A percentile compares a stretch with the other conserved stretches of the same genome.
phyloP scores from a whole-genome alignment of 2,888 invertebrate genomes.

The Pharmacophagus antenor region DNA sequence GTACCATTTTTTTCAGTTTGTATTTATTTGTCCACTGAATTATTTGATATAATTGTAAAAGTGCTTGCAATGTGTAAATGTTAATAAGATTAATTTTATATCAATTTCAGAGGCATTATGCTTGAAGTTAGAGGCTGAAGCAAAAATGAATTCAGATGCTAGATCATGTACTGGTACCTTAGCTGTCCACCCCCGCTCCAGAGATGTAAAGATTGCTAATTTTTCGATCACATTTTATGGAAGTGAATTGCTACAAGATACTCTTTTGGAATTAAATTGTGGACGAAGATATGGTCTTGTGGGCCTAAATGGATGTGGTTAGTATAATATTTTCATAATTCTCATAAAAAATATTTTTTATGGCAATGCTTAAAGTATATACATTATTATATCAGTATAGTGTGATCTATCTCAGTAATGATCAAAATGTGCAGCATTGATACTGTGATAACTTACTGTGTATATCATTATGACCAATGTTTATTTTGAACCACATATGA shows the following conservation, averaged over 20 bases:
- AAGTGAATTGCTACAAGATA: slow-evolving; percentile 96
- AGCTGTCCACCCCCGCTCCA: slow-evolving; percentile 96
- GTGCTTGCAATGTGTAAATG: too few species aligned
- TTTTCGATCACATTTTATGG: slow-evolving; percentile 99
- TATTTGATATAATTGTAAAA: background rate
- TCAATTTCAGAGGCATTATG: slow-evolving; percentile 87
- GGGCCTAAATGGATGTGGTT: slow-evolving; percentile 98
- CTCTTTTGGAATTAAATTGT: slow-evolving; percentile 97
- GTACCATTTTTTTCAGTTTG: background rate
- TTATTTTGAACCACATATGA: too few species aligned
- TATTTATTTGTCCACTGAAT: too few species aligned
- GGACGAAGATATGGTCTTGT: slow-evolving; percentile 97
- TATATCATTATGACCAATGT: too few species aligned
- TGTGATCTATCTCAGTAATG: too few species aligned
- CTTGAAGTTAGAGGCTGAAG: slow-evolving; percentile 92
- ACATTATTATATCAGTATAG: too few species aligned
- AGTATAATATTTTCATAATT: slow-evolving; percentile 43
- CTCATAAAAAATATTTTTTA: too few species aligned
- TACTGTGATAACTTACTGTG: too few species aligned
- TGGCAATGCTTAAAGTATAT: too few species aligned
- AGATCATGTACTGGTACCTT: slow-evolving; percentile 96
- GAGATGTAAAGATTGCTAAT: slow-evolving; percentile 97
- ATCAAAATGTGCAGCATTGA: too few species aligned
- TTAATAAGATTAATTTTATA: background rate
- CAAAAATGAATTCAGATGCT: slow-evolving; percentile 95